A percentile compares a stretch with the other conserved stretches of the same genome.
These are phyloP conservation scores for Drosophila koepferae DNA, from an alignment of 2,888 invertebrate genomes.

Conservation along the genomic window DNA sequence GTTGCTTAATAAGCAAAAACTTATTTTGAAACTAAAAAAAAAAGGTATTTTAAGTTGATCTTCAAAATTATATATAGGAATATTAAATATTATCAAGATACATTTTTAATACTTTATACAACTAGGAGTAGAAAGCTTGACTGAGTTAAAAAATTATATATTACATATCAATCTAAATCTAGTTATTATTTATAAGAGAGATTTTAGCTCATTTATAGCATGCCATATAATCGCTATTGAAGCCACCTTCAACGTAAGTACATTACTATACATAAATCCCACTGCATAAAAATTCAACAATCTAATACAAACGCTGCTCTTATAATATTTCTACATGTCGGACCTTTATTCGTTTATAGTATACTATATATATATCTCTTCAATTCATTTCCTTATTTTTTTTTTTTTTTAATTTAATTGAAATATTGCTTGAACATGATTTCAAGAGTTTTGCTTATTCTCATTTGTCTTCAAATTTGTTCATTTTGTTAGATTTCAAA, in stretches of 20 bases:
- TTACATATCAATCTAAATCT: too few relatives aligned
- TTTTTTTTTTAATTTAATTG: slow-evolving; percentile 61
- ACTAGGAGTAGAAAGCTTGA: not conserved
- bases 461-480: slow-evolving; percentile 14
- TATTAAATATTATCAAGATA: too few relatives aligned
- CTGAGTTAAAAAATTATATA: not conserved
- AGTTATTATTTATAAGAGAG: not conserved
- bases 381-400: slow-evolving; percentile 19
- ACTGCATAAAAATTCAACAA: not conserved
- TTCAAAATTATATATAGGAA: too few relatives aligned
- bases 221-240: not conserved
- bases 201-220: not conserved
- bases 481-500: slow-evolving; percentile 53
- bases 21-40: too few relatives aligned
- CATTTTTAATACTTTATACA: too few relatives aligned
- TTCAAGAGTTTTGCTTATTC: slow-evolving; percentile 29
- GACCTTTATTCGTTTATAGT: slow-evolving; percentile 67
- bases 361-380: slow-evolving; percentile 33
- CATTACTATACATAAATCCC: not conserved
- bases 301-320: slow-evolving; percentile 1
- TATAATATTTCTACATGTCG: slow-evolving; percentile 71
- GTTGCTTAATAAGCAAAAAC: too few relatives aligned
- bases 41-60: too few relatives aligned
- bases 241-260: not conserved
- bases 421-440: slow-evolving; percentile 73